Conservation (phyloP, 2,888 invertebrate genomes). For the Congeria kusceri region DNA sequence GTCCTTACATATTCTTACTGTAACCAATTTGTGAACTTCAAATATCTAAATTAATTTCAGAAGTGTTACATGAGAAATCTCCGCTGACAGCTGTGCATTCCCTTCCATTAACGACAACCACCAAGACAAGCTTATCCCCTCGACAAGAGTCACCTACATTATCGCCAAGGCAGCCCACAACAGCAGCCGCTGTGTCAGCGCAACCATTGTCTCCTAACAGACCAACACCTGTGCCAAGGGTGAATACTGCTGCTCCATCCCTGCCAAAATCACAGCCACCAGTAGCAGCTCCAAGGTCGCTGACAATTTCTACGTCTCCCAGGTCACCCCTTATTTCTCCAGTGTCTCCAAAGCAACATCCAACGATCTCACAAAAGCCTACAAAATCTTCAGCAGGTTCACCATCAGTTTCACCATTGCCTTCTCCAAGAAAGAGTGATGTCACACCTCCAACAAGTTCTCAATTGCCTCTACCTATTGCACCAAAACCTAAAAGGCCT, state of each 20-base stretch:
- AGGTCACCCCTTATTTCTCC: conserved; percentile 10
- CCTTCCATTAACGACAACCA: conserved; percentile 13
- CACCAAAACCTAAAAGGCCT: conserved; percentile 68
- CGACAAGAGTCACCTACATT: conserved; percentile 41
- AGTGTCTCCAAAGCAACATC: conserved; percentile 50
- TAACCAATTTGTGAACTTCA: too few species aligned
- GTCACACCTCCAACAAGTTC: conserved; percentile 9
- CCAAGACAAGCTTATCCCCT: conserved; percentile 42
- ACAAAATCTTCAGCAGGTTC: conserved; percentile 22
- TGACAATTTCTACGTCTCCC: conserved; percentile 13
- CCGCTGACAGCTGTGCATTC: conserved; percentile 16
- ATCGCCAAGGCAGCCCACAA: conserved; percentile 20
- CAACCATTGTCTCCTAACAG: not conserved
- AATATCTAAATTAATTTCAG: conserved; percentile 10
- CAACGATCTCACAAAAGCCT: conserved; percentile 68
- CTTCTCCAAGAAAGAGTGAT: conserved; percentile 10
- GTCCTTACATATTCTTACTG: too few species aligned
- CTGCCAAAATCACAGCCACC: conserved; percentile 20
- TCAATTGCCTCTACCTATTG: conserved; percentile 44
- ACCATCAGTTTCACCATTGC: conserved; percentile 20
- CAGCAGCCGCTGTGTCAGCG: not conserved
- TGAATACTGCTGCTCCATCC: not conserved
- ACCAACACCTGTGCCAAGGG: conserved; percentile 14
- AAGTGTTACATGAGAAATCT: conserved; percentile 8
- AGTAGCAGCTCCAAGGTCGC: conserved; percentile 30